These are phyloP conservation scores for Brachionus asplanchnoidis DNA, from an alignment of 1,140 invertebrate genomes.

Conservation along the genomic window DNA sequence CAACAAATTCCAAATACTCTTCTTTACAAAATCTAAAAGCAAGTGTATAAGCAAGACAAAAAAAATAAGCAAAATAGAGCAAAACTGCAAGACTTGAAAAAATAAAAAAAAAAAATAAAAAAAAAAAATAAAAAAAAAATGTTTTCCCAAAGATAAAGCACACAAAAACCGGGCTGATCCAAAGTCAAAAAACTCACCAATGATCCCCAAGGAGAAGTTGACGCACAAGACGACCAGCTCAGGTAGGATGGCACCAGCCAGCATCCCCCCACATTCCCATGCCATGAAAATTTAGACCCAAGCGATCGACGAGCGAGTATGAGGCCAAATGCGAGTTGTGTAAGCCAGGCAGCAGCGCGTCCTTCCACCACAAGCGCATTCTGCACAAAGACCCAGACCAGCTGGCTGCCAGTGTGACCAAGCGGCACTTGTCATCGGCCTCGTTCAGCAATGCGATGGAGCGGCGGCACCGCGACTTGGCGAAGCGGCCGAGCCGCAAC, in stretches of 20 bases:
- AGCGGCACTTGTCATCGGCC: background rate
- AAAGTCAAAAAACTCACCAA: background rate
- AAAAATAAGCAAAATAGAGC: no score
- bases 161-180: background rate
- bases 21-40: background rate
- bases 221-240: slow-evolving; percentile 1
- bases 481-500: background rate
- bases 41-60: background rate
- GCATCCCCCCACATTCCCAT: background rate
- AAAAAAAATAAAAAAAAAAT: no score
- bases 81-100: background rate
- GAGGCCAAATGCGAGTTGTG: background rate
- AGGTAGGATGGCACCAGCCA: background rate
- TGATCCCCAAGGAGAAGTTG: slow-evolving; percentile 2
- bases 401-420: background rate
- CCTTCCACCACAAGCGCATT: background rate
- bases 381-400: background rate
- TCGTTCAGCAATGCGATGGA: background rate
- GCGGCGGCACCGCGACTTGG: background rate
- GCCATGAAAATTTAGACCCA: background rate
- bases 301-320: background rate
- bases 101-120: background rate
- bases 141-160: background rate
- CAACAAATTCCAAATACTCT: background rate
- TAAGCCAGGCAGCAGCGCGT: background rate